Evolutionary conservation across 1,140 invertebrate species (phyloP).

Genomic region (Dendroctonus ponderosae): DNA sequence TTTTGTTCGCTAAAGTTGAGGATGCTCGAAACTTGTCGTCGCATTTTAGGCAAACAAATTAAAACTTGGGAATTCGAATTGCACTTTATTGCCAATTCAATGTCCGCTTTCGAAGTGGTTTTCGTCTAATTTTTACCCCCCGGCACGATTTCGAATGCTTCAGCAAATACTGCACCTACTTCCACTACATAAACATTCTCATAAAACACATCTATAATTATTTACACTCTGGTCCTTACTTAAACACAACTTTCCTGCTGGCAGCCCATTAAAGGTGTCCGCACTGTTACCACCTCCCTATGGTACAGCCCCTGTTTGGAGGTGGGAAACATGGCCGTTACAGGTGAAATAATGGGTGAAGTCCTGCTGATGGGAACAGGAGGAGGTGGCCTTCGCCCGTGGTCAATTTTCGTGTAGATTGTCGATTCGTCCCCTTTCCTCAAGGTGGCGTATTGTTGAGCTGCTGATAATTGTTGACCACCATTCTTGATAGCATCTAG

Average conservation of each 20-base stretch:
- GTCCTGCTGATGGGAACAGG: conserved; percentile 43
- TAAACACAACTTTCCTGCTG: conserved; percentile 86
- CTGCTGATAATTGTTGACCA: conserved; percentile 39
- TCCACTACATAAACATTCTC: too few species aligned
- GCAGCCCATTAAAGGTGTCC: conserved; percentile 75
- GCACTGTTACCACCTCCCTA: conserved; percentile 77
- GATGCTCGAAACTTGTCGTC: too few species aligned
- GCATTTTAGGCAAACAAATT: too few species aligned
- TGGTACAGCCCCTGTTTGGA: conserved; percentile 47
- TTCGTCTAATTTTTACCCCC: too few species aligned
- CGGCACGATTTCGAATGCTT: too few species aligned
- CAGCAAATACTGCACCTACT: too few species aligned
- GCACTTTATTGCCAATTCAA: too few species aligned
- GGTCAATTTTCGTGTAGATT: conserved; percentile 71
- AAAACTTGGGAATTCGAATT: too few species aligned
- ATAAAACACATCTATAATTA: too few species aligned
- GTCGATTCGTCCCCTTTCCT: conserved; percentile 57
- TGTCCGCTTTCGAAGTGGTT: too few species aligned
- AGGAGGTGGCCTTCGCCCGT: conserved; percentile 51
- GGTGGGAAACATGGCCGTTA: conserved; percentile 43
- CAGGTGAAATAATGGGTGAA: conserved; percentile 47
- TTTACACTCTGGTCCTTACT: conserved; percentile 33
- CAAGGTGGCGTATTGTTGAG: conserved; percentile 42
- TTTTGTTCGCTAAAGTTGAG: too few species aligned
- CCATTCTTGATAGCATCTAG: conserved; percentile 55